Percentiles rank a stretch among this genome's conserved stretches.
Evolutionary conservation across 2,888 invertebrate species (phyloP).

Genomic region (Atherix ibis): DNA sequence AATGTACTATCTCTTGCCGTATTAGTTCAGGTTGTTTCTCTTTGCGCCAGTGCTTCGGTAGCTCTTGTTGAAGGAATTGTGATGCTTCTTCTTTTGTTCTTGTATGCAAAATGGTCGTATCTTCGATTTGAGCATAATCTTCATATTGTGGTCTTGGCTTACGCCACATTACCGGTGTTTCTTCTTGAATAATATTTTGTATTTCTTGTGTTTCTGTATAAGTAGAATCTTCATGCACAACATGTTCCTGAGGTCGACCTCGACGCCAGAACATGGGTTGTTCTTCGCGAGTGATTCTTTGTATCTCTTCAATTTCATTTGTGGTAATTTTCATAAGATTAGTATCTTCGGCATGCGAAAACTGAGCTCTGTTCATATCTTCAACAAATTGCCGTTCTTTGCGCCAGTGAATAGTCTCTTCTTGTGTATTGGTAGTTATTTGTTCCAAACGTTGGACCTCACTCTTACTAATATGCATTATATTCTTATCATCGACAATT

Average conservation of each 20-base stretch:
- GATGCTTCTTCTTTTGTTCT: neutral
- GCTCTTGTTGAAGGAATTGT: neutral
- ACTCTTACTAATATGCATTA: slow-evolving; percentile 15
- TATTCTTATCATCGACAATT: slow-evolving; percentile 15
- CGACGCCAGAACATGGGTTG: slow-evolving; percentile 18
- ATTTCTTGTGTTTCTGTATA: too few relatives aligned
- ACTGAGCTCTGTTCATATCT: slow-evolving; percentile 7
- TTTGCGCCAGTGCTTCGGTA: slow-evolving; percentile 11
- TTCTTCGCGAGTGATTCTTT: slow-evolving; percentile 13
- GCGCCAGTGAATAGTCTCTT: slow-evolving; percentile 13
- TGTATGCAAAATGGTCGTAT: slow-evolving; percentile 2
- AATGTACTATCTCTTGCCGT: neutral
- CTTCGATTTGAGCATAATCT: slow-evolving; percentile 12
- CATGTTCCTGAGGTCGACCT: slow-evolving; percentile 6
- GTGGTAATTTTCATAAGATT: slow-evolving; percentile 9
- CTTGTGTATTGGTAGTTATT: slow-evolving; percentile 8
- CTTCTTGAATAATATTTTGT: slow-evolving; percentile 9
- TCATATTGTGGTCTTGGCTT: slow-evolving; percentile 14
- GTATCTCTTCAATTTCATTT: slow-evolving; percentile 12
- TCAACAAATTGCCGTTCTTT: slow-evolving; percentile 5
- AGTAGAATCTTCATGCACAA: slow-evolving; percentile 3
- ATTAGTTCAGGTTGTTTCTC: slow-evolving; percentile 18
- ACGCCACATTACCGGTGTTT: slow-evolving; percentile 12
- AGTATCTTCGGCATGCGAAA: slow-evolving; percentile 8
- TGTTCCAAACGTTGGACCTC: slow-evolving; percentile 14